Evolutionary conservation across 1,140 invertebrate species (phyloP).

Genomic region (Drosophila virilis): DNA sequence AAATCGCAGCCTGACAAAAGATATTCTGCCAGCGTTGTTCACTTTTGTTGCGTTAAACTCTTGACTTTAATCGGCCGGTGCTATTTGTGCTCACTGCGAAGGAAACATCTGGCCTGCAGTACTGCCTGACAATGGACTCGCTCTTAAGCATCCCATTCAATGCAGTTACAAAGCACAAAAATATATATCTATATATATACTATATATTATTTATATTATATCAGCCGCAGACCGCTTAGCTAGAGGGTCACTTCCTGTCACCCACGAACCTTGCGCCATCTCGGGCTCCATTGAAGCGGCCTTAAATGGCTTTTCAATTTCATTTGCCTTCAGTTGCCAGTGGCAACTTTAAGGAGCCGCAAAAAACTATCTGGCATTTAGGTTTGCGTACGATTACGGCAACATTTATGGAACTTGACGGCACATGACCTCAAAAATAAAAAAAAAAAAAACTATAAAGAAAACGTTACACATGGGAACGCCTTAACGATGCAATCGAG

Average conservation of each 20-base stretch:
- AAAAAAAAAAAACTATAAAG: not conserved
- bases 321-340: constrained; percentile 49
- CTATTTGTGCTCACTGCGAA: not conserved
- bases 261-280: not conserved
- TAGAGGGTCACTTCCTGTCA: constrained; percentile 13
- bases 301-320: constrained; percentile 77
- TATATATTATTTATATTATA: not conserved
- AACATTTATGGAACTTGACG: constrained; percentile 28
- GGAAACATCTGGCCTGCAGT: not conserved
- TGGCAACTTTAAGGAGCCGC: constrained; percentile 23
- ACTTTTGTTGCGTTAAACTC: constrained; percentile 24
- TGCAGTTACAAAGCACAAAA: not conserved
- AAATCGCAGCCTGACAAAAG: constrained; percentile 23
- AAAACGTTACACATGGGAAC: constrained; percentile 28
- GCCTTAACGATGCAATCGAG: constrained; percentile 70
- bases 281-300: constrained; percentile 35
- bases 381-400: constrained; percentile 7
- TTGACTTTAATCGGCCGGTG: not conserved
- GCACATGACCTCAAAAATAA: constrained; percentile 30
- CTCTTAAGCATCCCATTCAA: constrained; percentile 4
- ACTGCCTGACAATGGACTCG: constrained; percentile 10
- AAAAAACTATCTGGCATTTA: constrained; percentile 28
- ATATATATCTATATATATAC: not conserved
- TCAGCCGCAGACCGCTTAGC: constrained; percentile 13
- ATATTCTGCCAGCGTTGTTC: not conserved